Evolutionary conservation across 2,797 vertebrate genomes (phyloP).

Genomic region (Hippopotamyrus pictus): DNA sequence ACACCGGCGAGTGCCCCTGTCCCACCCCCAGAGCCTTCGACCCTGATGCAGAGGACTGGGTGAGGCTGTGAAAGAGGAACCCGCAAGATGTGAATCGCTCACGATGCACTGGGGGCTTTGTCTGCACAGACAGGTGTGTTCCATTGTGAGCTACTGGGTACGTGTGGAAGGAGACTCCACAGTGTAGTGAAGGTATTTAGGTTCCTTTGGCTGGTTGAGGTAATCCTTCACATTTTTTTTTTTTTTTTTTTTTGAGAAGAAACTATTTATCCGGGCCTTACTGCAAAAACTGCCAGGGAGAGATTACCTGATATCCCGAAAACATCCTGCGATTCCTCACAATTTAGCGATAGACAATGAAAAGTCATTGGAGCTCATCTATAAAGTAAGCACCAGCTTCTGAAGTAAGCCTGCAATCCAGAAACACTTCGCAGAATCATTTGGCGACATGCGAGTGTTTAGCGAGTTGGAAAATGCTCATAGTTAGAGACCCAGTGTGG

Average conservation of each 20-base stretch:
- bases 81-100: neutral
- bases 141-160: neutral
- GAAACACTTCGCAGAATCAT: neutral
- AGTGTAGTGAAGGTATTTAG: neutral
- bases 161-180: neutral
- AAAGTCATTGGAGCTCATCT: neutral
- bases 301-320: constrained; percentile 5
- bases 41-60: neutral
- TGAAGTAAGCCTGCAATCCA: neutral
- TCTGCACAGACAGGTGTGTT: neutral
- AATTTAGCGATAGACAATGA: neutral
- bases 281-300: constrained; percentile 34
- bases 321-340: neutral
- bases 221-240: constrained; percentile 15
- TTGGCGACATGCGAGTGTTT: neutral
- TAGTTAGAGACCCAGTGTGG: too few species aligned
- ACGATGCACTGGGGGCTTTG: neutral
- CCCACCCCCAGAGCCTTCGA: neutral
- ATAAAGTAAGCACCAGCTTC: neutral
- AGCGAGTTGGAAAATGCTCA: neutral
- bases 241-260: constrained; percentile 33
- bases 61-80: neutral
- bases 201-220: constrained; percentile 20
- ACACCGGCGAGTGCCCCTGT: neutral
- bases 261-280: constrained; percentile 41